These are phyloP conservation scores for Sebastes taczanowskii DNA, from an alignment of 2,797 vertebrate species.

Conservation along the genomic window DNA sequence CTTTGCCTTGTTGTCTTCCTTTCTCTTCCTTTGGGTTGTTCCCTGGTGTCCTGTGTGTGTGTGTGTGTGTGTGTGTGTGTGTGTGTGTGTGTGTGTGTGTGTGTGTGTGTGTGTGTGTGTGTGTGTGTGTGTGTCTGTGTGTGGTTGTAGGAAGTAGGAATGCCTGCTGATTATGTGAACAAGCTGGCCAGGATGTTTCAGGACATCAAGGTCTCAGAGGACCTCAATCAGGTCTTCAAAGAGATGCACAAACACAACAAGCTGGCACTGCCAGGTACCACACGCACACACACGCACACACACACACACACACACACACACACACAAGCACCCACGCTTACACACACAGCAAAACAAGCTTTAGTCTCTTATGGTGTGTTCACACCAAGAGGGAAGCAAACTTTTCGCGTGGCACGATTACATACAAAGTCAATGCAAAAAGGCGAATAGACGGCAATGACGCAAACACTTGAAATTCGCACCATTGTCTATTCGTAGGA, in stretches of 20 bases:
- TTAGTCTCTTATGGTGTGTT: too few relatives aligned
- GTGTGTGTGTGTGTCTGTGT: neutral
- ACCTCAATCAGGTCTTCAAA: conserved; percentile 97
- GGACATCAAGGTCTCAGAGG: conserved; percentile 98
- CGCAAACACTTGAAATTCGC: too few relatives aligned
- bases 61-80: neutral
- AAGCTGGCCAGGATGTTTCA: conserved; percentile 99
- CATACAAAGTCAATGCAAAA: too few relatives aligned
- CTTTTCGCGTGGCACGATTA: too few relatives aligned
- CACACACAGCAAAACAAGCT: neutral
- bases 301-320: neutral
- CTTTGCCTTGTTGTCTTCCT: neutral
- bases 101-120: neutral
- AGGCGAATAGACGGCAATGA: too few relatives aligned
- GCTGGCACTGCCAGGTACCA: conserved; percentile 93
- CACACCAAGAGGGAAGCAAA: too few relatives aligned
- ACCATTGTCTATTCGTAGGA: too few relatives aligned
- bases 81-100: neutral
- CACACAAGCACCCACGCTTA: neutral
- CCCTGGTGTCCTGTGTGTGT: neutral
- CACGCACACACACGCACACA: neutral
- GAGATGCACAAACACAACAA: conserved; percentile 99
- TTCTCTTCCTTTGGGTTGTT: neutral
- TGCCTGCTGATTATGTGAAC: conserved; percentile 98
- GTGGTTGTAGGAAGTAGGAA: conserved; percentile 91